These are phyloP conservation scores for Elaphurus davidianus DNA, from an alignment of 2,113 vertebrate genomes.

Conservation along the genomic window DNA sequence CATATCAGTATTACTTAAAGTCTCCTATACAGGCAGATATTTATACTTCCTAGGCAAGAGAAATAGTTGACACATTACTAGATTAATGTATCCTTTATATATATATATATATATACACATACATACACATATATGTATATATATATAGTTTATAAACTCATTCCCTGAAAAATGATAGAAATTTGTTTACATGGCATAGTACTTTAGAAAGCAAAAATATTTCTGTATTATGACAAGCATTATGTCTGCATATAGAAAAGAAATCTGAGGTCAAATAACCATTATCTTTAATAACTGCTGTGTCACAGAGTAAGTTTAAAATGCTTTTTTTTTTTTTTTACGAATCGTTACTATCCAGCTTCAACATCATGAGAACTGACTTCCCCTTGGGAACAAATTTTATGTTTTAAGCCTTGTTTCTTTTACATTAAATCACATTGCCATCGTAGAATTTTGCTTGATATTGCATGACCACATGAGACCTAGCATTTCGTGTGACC, in stretches of 20 bases:
- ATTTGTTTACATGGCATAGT: not conserved
- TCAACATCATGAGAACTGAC: conserved; percentile 41
- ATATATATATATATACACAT: not conserved
- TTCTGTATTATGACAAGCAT: not conserved
- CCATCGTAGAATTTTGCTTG: conserved; percentile 67
- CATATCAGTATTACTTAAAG: not conserved
- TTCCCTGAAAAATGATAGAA: conserved; percentile 18
- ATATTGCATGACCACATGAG: conserved; percentile 45
- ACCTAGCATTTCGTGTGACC: conserved; percentile 63
- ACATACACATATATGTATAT: not conserved
- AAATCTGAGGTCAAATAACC: conserved; percentile 17
- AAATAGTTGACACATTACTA: not conserved
- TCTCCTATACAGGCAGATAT: not conserved
- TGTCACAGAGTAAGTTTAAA: conserved; percentile 43
- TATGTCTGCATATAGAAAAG: not conserved
- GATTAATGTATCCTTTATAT: not conserved
- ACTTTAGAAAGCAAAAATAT: not conserved
- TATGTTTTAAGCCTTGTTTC: conserved; percentile 45
- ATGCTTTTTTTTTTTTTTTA: conserved; percentile 59
- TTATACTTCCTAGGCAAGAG: not conserved
- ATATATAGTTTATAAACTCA: not conserved
- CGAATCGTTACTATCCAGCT: conserved; percentile 55
- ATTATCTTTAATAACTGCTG: not conserved
- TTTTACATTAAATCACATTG: conserved; percentile 60
- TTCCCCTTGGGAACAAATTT: conserved; percentile 59